Base-by-base conservation (phyloP, 1,140 invertebrate genomes). In the Anastrepha ludens region DNA sequence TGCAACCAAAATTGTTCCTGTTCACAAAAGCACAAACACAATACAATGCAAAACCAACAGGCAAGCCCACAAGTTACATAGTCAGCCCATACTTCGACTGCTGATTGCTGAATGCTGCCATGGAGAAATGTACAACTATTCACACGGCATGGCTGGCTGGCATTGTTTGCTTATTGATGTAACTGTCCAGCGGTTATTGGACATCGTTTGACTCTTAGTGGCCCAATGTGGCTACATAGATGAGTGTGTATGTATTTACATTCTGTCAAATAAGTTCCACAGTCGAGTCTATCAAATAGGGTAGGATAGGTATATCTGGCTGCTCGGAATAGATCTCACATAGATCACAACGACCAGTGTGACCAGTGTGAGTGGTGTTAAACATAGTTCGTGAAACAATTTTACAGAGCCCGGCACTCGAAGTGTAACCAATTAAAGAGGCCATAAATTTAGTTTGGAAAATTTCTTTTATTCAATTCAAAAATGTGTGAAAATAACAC, bases 141-240 rank as follows among this genome's bases (percentile, higher is more conserved):
- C 74, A n/a, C 74, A 81, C 74, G 47, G 47, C 74, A 17, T 4
- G 47, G 20, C 47, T 4, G 47, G 20, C 44, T 81, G 47, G 74
- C 74, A 58, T 81, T 81, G 74, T 81, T 81, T 55, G 50, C 74
- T 55, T 50, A 81, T 81, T 81, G 47, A 81, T 81, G 74, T 50
- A 81, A 47, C 47, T 55, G 50, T 81, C 74, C 47, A 29, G 47
- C 44, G 74, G 74, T 47, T 55, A 81, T 55, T 55, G 50, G 3
- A 20, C 47, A 55, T 47, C 17, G 11, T 5, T 81, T 81, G 47
- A 50, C 47, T 29, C n/a, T 29, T 81, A 47, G 74, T 55, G 47
- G 39, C 8, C 17, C 17, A 47, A 5, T n/a, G 41, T 11, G 0
- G 67, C 15, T 47, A 41, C 50, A 74, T n/a, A 44, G 39, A 74